Base-by-base conservation (phyloP, 2,888 invertebrate genomes). In the Apamea monoglypha region DNA sequence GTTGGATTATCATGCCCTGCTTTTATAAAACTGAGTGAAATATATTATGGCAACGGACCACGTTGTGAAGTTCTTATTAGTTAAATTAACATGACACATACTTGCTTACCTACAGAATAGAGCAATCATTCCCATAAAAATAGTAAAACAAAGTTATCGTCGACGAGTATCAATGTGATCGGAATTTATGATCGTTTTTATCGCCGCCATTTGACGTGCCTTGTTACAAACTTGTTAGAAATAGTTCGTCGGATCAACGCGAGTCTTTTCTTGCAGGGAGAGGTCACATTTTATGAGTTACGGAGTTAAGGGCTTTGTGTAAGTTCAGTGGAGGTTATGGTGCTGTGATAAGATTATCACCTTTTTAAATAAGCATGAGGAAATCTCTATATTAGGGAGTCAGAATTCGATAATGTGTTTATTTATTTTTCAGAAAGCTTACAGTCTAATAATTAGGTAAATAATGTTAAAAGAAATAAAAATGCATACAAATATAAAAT, bases 161-260 rank as follows among this genome's bases (percentile, higher is more conserved):
- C 63, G 73, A 64, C 74, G 74, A 67, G n/a, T 66, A 63, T 44
- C 75, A 53, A 74, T 56, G 73, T 76, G 70, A 47, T 50, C 25
- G 66, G 56, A 80, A 72, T 88, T 87, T 87, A 87, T 73, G 87
- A 81, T 53, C 78, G 32, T 70, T 73, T 87, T 87, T 88, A 88
- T 81, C n/a, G 67, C 25, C 47, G 56, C 71, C 75, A 76, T 81
- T 83, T 88, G 81, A 82, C 66, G 75, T 66, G 69, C 32, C 68
- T 78, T 68, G 87, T 87, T 83, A 81, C 87, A 80, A 85, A 81
- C 76, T 88, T 83, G 80, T 76, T 40, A 61, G 68, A 61, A 76
- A 85, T 77, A 84, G 77, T 83, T 87, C 25, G 75, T 2, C 25
- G 76, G 83, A 86, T 86, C 68, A 53, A 59, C 74, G 69, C 40